These are phyloP conservation scores for Caenorhabditis imperialis DNA, from an alignment of 2,888 invertebrate species.

Conservation along the genomic window DNA sequence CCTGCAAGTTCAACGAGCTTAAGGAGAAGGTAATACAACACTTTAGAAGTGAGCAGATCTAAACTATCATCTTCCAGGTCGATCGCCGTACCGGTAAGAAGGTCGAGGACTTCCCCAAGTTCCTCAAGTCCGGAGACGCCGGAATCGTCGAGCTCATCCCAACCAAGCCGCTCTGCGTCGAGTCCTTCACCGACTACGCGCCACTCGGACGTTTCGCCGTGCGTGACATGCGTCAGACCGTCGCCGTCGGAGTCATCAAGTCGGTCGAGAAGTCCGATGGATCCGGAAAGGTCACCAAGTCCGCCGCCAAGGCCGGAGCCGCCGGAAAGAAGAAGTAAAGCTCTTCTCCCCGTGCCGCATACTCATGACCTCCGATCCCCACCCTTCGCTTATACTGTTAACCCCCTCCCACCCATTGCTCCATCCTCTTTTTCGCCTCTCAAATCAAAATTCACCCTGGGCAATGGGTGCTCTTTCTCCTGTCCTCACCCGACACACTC, in stretches of 20 bases:
- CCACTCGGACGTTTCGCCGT: slow-evolving; percentile 97
- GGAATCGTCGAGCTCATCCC: slow-evolving; percentile 94
- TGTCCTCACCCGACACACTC: slow-evolving; percentile 11
- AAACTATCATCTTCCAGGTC: slow-evolving; percentile 53
- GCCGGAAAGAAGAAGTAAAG: slow-evolving; percentile 54
- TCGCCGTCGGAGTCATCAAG: slow-evolving; percentile 83
- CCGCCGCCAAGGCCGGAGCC: slow-evolving; percentile 92
- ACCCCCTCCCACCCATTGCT: slow-evolving; percentile 54
- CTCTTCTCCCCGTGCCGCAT: not conserved
- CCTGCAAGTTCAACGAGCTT: slow-evolving; percentile 98
- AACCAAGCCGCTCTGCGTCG: slow-evolving; percentile 97
- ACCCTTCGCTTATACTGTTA: slow-evolving; percentile 46
- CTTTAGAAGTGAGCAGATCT: not conserved
- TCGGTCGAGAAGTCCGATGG: slow-evolving; percentile 91
- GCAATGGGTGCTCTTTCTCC: slow-evolving; percentile 47
- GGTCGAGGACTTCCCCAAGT: slow-evolving; percentile 81
- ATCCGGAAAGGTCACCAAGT: slow-evolving; percentile 91
- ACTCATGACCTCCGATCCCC: slow-evolving; percentile 6
- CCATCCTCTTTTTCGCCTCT: slow-evolving; percentile 7
- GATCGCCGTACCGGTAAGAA: slow-evolving; percentile 95
- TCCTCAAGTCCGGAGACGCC: slow-evolving; percentile 96
- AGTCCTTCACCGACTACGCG: slow-evolving; percentile 97
- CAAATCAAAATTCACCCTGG: slow-evolving; percentile 11
- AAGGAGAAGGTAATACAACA: slow-evolving; percentile 86
- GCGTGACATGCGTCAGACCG: slow-evolving; percentile 97